Percentiles rank a stretch among this genome's conserved stretches.
phyloP scores from a whole-genome alignment of 2,113 vertebrate genomes.

The Vombatus ursinus region DNA sequence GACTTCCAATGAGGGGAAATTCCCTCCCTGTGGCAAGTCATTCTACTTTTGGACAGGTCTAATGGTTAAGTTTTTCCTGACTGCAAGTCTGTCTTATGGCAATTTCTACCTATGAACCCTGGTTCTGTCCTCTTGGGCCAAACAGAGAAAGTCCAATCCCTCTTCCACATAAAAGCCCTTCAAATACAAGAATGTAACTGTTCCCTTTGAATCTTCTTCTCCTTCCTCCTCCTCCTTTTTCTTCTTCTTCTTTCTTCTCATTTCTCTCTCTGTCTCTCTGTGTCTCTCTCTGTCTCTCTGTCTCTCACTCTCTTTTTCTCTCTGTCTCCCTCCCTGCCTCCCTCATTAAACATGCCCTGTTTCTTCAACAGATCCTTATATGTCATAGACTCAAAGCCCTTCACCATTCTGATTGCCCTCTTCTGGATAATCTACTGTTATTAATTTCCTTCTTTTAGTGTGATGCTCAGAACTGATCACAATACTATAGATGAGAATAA shows the following conservation, averaged over 20 bases:
- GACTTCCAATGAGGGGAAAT: neutral
- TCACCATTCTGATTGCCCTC: neutral
- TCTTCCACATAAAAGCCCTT: neutral
- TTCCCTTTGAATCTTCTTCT: neutral
- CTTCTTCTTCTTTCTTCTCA: too few species aligned
- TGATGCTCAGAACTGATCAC: neutral
- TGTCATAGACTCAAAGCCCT: neutral
- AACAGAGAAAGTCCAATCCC: neutral
- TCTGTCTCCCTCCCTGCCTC: too few species aligned
- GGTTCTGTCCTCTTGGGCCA: neutral
- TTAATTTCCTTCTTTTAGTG: neutral
- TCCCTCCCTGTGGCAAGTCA: neutral
- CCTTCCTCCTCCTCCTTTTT: too few species aligned
- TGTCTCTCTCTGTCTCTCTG: neutral
- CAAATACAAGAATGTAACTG: neutral
- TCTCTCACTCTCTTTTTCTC: too few species aligned
- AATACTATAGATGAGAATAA: neutral
- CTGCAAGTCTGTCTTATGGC: neutral
- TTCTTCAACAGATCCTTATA: neutral
- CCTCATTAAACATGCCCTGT: too few species aligned
- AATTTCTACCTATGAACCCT: neutral
- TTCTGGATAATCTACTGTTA: neutral
- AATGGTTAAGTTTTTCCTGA: neutral
- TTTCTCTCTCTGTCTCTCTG: too few species aligned
- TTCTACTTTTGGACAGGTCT: neutral